Conservation (phyloP, 1,140 invertebrate genomes). For the Maniola jurtina region DNA sequence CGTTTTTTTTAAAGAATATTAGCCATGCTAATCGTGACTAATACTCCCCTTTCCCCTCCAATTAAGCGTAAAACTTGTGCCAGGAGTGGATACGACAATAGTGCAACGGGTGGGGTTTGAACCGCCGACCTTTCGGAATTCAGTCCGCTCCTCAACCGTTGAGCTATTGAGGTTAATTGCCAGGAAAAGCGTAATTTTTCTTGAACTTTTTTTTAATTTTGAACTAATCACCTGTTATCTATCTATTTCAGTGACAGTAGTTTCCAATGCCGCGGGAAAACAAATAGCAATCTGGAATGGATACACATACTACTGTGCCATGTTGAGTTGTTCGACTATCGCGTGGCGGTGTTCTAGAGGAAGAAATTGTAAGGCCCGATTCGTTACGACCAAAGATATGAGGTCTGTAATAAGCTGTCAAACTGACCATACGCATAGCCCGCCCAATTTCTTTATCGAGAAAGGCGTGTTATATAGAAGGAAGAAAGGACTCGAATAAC, state of each 20-base stretch:
- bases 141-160: too few relatives aligned
- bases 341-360: constrained; percentile 36
- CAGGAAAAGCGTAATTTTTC: too few relatives aligned
- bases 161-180: too few relatives aligned
- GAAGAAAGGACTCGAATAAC: neutral
- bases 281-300: constrained; percentile 35
- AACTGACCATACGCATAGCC: constrained; percentile 16
- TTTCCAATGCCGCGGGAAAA: constrained; percentile 37
- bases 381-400: constrained; percentile 15
- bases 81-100: too few relatives aligned
- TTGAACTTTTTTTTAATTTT: too few relatives aligned
- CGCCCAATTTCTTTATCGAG: constrained; percentile 12
- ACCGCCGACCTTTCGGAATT: too few relatives aligned
- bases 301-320: constrained; percentile 37
- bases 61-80: too few relatives aligned
- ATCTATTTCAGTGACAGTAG: constrained; percentile 38
- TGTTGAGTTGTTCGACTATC: neutral
- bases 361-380: constrained; percentile 18
- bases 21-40: too few relatives aligned
- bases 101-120: too few relatives aligned
- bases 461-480: constrained; percentile 17
- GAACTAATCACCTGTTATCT: neutral
- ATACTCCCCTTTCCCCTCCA: too few relatives aligned
- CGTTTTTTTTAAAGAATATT: too few relatives aligned
- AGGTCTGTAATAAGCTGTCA: neutral